phyloP scores from a whole-genome alignment of 1,140 invertebrate genomes.

The Latrodectus geometricus region DNA sequence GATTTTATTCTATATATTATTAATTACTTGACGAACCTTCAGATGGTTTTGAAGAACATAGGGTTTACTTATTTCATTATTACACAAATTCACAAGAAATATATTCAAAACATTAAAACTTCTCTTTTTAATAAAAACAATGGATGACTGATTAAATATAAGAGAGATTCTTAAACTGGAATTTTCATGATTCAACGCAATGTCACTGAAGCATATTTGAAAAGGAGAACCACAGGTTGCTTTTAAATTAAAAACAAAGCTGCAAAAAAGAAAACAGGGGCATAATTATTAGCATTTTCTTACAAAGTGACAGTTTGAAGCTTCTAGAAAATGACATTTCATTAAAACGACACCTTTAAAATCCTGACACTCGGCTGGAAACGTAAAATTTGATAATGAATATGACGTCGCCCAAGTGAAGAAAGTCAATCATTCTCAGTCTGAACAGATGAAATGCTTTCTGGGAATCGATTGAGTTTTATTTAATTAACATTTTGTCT shows the following conservation, averaged over 20 bases:
- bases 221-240: neutral
- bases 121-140: neutral
- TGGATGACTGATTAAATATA: neutral
- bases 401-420: constrained; percentile 34
- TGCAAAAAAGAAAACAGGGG: neutral
- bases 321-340: constrained; percentile 46
- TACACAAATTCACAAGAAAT: too few relatives aligned
- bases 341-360: constrained; percentile 56
- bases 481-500: constrained; percentile 59
- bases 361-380: constrained; percentile 28
- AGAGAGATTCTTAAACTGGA: neutral
- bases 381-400: constrained; percentile 44
- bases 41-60: too few relatives aligned
- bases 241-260: neutral
- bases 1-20: too few relatives aligned
- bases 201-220: neutral
- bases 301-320: constrained; percentile 7
- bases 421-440: constrained; percentile 47
- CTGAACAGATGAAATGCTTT: constrained; percentile 11
- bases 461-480: constrained; percentile 47
- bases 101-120: too few relatives aligned
- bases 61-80: too few relatives aligned
- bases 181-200: neutral
- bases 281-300: neutral
- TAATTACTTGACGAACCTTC: too few relatives aligned